These are phyloP conservation scores for Sandelia bainsii DNA, from an alignment of 2,797 vertebrate species.

Conservation along the genomic window DNA sequence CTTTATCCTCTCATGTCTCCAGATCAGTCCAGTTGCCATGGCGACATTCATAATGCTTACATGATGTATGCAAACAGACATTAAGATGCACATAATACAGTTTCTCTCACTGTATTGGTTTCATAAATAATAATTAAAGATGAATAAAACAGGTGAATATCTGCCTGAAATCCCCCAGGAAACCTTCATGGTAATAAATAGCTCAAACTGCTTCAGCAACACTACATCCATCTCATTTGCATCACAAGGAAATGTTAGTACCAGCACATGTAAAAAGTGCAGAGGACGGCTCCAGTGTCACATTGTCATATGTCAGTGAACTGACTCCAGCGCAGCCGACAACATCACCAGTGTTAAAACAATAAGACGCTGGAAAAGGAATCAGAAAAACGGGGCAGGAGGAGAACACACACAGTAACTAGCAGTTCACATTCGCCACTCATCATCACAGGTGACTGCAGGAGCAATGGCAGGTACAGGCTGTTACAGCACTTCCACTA, in stretches of 20 bases:
- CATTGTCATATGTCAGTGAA: slow-evolving; percentile 26
- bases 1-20: not conserved
- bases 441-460: not conserved
- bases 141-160: slow-evolving; percentile 43
- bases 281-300: slow-evolving; percentile 42
- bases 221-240: slow-evolving; percentile 8
- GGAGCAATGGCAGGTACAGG: not conserved
- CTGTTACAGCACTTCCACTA: not conserved
- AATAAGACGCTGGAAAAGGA: not conserved
- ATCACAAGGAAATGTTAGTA: slow-evolving; percentile 38
- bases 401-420: slow-evolving; percentile 1
- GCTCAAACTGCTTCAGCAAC: not conserved
- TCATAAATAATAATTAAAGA: slow-evolving; percentile 61
- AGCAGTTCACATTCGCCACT: not conserved
- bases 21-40: slow-evolving; percentile 42
- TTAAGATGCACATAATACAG: slow-evolving; percentile 5
- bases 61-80: slow-evolving; percentile 8
- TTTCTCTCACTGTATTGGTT: slow-evolving; percentile 26
- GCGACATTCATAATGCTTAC: slow-evolving; percentile 30
- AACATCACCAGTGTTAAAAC: slow-evolving; percentile 16
- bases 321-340: slow-evolving; percentile 51
- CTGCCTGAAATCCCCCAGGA: slow-evolving; percentile 21
- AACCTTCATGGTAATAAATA: slow-evolving; percentile 21
- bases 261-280: slow-evolving; percentile 39
- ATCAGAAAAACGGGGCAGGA: not conserved